Conservation (phyloP, 2,113 vertebrate genomes). For the Tragelaphus imberbis region DNA sequence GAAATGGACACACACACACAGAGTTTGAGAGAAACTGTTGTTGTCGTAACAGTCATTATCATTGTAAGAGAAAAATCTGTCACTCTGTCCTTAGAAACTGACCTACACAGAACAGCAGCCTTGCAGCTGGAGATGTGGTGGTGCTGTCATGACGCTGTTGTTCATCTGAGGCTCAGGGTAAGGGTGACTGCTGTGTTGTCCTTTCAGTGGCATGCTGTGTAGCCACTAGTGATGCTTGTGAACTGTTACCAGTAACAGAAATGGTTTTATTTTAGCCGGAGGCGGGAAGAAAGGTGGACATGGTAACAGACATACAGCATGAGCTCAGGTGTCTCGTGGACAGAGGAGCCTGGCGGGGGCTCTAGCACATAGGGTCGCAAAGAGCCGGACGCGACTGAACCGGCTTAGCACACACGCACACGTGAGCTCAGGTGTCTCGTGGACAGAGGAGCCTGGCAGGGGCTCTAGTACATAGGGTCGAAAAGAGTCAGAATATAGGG, state of each 20-base stretch:
- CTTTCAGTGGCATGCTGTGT: accelerated
- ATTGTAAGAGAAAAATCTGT: background rate
- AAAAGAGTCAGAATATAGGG: background rate
- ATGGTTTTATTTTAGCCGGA: background rate
- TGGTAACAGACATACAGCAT: background rate
- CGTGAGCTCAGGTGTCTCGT: background rate
- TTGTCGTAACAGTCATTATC: background rate
- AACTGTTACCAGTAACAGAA: background rate
- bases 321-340: background rate
- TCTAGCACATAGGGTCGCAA: background rate
- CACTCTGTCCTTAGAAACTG: background rate
- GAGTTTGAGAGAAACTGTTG: background rate
- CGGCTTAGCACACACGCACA: background rate
- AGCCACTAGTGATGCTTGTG: background rate
- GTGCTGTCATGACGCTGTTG: background rate
- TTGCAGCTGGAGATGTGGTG: background rate
- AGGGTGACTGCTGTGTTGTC: background rate
- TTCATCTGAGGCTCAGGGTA: background rate
- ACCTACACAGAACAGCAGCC: background rate
- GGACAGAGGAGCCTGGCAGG: background rate
- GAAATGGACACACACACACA: background rate
- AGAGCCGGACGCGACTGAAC: background rate
- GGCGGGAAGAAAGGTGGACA: background rate
- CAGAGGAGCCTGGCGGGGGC: background rate
- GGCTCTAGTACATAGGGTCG: background rate